Evolutionary conservation across 2,888 invertebrate species (phyloP), one percentile per base, ranked within the genome.

Genomic region (Drosophila ustulata): DNA sequence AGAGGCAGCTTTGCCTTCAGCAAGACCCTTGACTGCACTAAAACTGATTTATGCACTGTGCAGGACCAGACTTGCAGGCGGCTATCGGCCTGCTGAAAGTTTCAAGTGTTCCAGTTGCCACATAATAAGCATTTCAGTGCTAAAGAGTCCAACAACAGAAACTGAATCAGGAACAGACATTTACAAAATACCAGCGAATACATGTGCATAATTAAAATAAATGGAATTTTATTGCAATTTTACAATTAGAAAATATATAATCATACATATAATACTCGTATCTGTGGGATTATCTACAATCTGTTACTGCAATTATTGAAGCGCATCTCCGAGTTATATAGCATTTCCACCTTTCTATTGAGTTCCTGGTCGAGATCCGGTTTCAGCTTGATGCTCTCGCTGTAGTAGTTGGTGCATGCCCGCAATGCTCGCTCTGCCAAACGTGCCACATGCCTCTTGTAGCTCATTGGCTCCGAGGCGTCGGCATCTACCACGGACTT

Each of bases 41-140:
- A 88, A 80, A 75, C 80, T 86, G 86, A 86, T 86, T 86, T 86
- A 86, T 88, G 79, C 62, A 25, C 69, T 72, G 50, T 50, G 75
- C 56, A 55, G 56, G 73, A 52, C 71, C 87, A 86, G 86, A 86
- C 86, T 80, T 69, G 55, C 64, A 74, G 86, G 83, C 86, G 86
- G 71, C 89, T 67, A 52, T 43, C 39, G 49, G 52, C 13, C 52
- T 57, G 88, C 83, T 88, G 86, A 88, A 79, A 83, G 79, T 80
- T 83, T 86, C 88, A 88, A 86, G 88, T 86, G 25, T 55, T 55
- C 43, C 45, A 55, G 55, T 45, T 45, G 43, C 32, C 8, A 43
- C 55, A 55, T 32, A 23, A 23, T 32, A 3, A 51, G 26, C 13
- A 23, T 41, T 46, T n/a, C 30, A 30, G 11, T 3, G 13, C 8